Base-by-base conservation (phyloP, 2,113 vertebrate species). In the Antigone vipio region DNA sequence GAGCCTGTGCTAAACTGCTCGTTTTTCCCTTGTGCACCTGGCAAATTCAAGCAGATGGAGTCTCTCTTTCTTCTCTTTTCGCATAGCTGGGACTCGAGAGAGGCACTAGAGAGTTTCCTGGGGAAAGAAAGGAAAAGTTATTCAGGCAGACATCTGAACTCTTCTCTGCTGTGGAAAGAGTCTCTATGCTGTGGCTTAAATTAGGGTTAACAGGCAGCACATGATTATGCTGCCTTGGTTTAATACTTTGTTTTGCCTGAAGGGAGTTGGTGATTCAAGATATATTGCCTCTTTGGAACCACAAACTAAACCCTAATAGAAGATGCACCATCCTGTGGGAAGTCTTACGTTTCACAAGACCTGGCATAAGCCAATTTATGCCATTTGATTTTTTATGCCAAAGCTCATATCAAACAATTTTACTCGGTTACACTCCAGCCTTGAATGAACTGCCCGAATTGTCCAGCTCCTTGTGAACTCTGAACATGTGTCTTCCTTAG, bases 21-120 rank as follows among this genome's bases (percentile, higher is more conserved):
- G 35, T 15, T 79, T 66, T 15, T 40, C 11, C 19, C 9, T 32
- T 64, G 24, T 30, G 45, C 30, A 12, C 55, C n/a, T 78, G 47
- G 40, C 0, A 0, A 89, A 38, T 56, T 23, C 26, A 60, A 52
- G 40, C 58, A 79, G 74, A 74, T 52, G 24, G 34, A 38, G 23
- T 53, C 18, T 85, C 29, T 74, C 0, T 0, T 38, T 71, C 14
- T 44, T 56, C 47, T 64, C 1, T 38, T 90, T 94, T 71, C 75
- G 5, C 6, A 2, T 44, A 40, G 23, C 30, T 68, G 40, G 27
- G 40, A 18, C 29, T 78, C 0, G 0, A 59, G 38, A 81, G n/a
- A 71, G 17, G 17, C 32, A 50, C 22, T 87, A 42, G 38, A 82
- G 30, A 47, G 18, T 58, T 89, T 94, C 81, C 34, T 50, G 42